Percentiles rank a stretch among this genome's conserved stretches.
These are phyloP conservation scores for Phenacoccus solenopsis DNA, from an alignment of 1,140 invertebrate genomes.

Conservation along the genomic window DNA sequence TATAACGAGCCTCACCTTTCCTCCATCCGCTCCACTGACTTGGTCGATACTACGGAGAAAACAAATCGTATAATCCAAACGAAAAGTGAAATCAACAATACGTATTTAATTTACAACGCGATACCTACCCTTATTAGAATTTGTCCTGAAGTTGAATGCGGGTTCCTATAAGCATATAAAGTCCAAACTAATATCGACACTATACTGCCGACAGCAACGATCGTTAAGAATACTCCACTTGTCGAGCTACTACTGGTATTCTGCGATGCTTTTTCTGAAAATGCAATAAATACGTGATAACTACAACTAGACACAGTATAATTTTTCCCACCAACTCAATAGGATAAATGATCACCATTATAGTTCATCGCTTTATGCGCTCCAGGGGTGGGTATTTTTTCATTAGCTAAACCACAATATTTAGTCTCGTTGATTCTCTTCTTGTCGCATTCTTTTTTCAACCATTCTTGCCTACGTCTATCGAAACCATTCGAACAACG, in stretches of 20 bases:
- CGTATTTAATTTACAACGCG: not conserved
- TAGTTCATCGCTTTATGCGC: slow-evolving; percentile 8
- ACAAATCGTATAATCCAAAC: slow-evolving; percentile 23
- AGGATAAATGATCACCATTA: not conserved
- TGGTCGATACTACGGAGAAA: slow-evolving; percentile 71
- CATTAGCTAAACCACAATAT: not conserved
- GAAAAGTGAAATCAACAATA: slow-evolving; percentile 1
- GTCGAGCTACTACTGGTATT: not conserved
- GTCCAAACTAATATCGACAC: slow-evolving; percentile 57
- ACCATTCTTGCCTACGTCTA: slow-evolving; percentile 78
- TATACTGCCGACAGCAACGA: slow-evolving; percentile 30
- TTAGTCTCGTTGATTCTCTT: slow-evolving; percentile 9
- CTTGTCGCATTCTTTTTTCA: slow-evolving; percentile 42
- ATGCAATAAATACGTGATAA: not conserved
- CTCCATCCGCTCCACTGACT: slow-evolving; percentile 76
- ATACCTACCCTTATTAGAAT: slow-evolving; percentile 80
- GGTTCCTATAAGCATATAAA: slow-evolving; percentile 88
- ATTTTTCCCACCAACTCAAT: not conserved
- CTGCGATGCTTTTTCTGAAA: not conserved
- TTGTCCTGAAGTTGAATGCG: slow-evolving; percentile 87
- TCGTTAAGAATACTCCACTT: slow-evolving; percentile 4
- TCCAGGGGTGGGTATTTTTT: not conserved
- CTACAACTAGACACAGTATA: too few relatives aligned
- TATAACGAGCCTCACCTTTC: slow-evolving; percentile 77
- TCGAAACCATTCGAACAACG: slow-evolving; percentile 84